Evolutionary conservation across 2,888 invertebrate genomes (phyloP).

Genomic region (Ceramica pisi): DNA sequence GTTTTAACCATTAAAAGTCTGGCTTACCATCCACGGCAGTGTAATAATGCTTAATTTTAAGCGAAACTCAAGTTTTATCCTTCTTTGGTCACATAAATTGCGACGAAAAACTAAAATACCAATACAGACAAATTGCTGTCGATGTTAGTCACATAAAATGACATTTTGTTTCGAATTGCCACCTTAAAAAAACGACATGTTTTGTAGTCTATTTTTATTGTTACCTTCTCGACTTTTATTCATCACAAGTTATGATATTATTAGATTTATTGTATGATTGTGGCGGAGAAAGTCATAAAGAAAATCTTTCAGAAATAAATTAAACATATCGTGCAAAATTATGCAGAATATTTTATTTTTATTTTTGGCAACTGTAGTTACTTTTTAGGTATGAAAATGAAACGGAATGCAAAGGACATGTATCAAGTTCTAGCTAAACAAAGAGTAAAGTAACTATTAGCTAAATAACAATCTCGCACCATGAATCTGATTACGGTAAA

Average conservation of each 20-base stretch:
- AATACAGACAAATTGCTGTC: conserved; percentile 46
- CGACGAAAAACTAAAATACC: conserved; percentile 43
- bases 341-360: conserved; percentile 11
- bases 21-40: conserved; percentile 58
- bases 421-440: no score
- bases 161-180: conserved; percentile 49
- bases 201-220: not conserved
- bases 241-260: no score
- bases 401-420: no score
- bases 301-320: no score
- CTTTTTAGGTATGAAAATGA: no score
- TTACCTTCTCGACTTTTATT: not conserved
- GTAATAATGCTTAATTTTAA: conserved; percentile 20
- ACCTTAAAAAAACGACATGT: conserved; percentile 13
- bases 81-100: conserved; percentile 37
- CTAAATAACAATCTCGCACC: no score
- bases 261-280: no score
- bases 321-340: not conserved
- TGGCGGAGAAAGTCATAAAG: no score
- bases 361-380: not conserved
- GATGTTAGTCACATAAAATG: conserved; percentile 61
- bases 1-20: conserved; percentile 11
- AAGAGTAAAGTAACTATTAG: no score
- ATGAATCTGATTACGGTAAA: no score
- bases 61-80: conserved; percentile 22